Base-by-base conservation (phyloP, 2,797 vertebrate species). In the Scolopax bukidnonensis region DNA sequence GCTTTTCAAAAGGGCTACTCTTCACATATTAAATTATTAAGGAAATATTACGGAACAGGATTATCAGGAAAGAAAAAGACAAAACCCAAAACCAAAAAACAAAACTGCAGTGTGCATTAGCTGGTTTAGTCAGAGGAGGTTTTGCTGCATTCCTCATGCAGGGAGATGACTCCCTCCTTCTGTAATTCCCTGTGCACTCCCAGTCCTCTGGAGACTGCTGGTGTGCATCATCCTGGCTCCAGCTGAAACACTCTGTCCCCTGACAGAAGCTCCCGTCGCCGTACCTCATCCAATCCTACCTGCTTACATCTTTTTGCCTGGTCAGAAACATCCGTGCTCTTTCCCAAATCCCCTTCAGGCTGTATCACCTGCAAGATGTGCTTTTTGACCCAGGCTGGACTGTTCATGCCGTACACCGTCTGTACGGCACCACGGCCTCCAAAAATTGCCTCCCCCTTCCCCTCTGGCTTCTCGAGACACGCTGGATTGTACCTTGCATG, bases 71-170 rank as follows among this genome's bases (percentile, higher is more conserved):
- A 89, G 43, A 13, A 89, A 60, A 65, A 88, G 78, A 53, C 33
- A 47, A 47, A 45, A 45, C 8, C 21, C 11, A 47, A 11, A 20
- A 10, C 45, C 10, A 20, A 47, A 16, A 41, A 15, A 41, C 16
- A 47, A 20, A 20, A 47, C 20, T 0, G 10, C 86, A 77, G 40
- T 2, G 11, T 94, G 92, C 92, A 94, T 96, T 94, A 96, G 92
- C 90, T 92, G 61, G 87, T 91, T 96, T 95, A 96, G 94, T 96
- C 92, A 96, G 89, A 94, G 91, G 95, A 97, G 95, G 95, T 95
- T 94, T 93, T 97, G 94, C 96, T 92, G 95, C 95, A 97, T 96
- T 96, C 95, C 91, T 94, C 92, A 15, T 61, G 79, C 89, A 87
- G 1, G 0, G 93, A 70, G 91, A 94, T 92, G 89, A 94, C 82